A percentile compares a stretch with the other conserved stretches of the same genome.
Evolutionary conservation across 2,113 vertebrate species (phyloP).

Genomic region (Bostrychus sinensis): DNA sequence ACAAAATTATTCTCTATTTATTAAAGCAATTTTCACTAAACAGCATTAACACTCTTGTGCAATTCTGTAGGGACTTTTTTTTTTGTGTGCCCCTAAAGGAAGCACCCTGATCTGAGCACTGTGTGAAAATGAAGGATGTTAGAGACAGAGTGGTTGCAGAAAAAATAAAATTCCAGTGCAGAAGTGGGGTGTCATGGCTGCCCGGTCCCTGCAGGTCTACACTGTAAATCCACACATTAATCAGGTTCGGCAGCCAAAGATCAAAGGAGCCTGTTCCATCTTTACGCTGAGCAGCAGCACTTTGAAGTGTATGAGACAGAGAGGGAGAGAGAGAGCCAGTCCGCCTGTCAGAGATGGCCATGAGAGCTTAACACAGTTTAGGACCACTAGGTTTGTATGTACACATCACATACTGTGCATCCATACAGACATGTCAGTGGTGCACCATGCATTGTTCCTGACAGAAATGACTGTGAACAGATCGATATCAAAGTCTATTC

Average conservation of each 20-base stretch:
- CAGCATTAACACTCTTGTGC: neutral
- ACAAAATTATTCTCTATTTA: too few relatives aligned
- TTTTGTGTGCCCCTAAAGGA: slow-evolving; percentile 22
- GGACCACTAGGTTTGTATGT: slow-evolving; percentile 12
- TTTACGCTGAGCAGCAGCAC: slow-evolving; percentile 78
- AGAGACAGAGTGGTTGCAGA: slow-evolving; percentile 66
- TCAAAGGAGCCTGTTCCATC: slow-evolving; percentile 86
- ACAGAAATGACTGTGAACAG: slow-evolving; percentile 13
- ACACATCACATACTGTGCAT: neutral
- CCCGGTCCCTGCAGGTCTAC: slow-evolving; percentile 81
- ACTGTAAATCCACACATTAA: slow-evolving; percentile 87
- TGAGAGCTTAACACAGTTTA: slow-evolving; percentile 39
- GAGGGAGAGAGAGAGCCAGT: slow-evolving; percentile 21
- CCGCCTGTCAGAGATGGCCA: slow-evolving; percentile 32
- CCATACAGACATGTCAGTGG: neutral
- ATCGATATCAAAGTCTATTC: slow-evolving; percentile 26
- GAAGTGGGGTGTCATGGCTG: slow-evolving; percentile 81
- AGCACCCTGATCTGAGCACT: slow-evolving; percentile 62
- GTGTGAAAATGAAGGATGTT: slow-evolving; percentile 56
- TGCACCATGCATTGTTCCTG: slow-evolving; percentile 19
- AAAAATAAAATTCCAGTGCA: slow-evolving; percentile 78
- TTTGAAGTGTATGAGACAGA: slow-evolving; percentile 81
- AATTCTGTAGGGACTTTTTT: neutral
- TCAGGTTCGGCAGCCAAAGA: slow-evolving; percentile 83
- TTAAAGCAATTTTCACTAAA: too few relatives aligned